A percentile compares a stretch with the other conserved stretches of the same genome.
These are phyloP conservation scores for Taxidea taxus DNA, from an alignment of 2,113 vertebrate genomes.

Conservation along the genomic window DNA sequence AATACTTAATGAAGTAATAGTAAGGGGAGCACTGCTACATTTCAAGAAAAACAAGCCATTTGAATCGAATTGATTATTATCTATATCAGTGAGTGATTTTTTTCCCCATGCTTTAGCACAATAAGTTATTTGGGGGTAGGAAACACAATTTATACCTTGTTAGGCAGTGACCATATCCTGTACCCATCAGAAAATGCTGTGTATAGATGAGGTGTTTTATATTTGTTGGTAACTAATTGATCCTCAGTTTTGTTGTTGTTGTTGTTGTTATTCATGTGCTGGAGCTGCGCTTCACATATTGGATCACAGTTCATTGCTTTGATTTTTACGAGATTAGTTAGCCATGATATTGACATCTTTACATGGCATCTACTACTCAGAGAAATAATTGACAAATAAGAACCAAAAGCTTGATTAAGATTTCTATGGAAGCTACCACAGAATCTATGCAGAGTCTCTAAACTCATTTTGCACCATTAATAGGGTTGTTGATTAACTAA, in stretches of 20 bases:
- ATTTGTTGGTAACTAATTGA: neutral
- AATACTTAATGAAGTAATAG: conserved; percentile 18
- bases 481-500: neutral
- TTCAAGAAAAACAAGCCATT: neutral
- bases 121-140: neutral
- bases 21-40: neutral
- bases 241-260: neutral
- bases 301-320: neutral
- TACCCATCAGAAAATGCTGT: neutral
- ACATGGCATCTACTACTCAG: neutral
- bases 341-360: neutral
- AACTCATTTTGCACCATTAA: neutral
- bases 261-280: neutral
- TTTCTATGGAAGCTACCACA: neutral
- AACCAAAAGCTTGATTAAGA: neutral
- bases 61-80: neutral
- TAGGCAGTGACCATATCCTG: neutral
- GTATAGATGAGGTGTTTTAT: neutral
- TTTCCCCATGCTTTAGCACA: neutral
- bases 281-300: neutral
- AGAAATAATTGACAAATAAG: neutral
- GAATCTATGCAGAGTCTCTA: neutral
- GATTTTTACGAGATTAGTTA: neutral
- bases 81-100: neutral
- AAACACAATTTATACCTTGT: neutral